These are phyloP conservation scores for Raja brachyura DNA, from an alignment of 2,113 vertebrate genomes.

Conservation along the genomic window DNA sequence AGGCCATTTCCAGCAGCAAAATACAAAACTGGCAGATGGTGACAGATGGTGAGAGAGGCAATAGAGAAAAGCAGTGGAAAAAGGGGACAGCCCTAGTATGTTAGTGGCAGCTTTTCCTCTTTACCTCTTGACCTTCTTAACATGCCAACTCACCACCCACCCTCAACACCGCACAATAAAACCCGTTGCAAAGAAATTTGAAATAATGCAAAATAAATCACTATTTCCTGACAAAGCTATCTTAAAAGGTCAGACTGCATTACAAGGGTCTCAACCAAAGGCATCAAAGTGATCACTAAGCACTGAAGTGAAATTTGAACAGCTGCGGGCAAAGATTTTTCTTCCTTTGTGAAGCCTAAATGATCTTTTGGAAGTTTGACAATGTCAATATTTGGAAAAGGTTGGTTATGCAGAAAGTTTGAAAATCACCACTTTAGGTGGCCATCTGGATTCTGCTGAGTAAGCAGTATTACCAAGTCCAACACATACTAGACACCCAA, in stretches of 20 bases:
- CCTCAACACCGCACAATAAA: background rate
- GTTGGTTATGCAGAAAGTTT: background rate
- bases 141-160: too few species aligned
- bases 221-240: background rate
- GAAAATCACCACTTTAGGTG: background rate
- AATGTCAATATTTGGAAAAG: background rate
- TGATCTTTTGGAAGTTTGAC: background rate
- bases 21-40: constrained; percentile 30
- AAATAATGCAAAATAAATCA: background rate
- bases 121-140: background rate
- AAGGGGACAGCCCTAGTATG: background rate
- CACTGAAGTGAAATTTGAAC: background rate
- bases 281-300: background rate
- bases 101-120: background rate
- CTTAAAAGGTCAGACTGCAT: background rate
- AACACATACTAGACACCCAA: background rate
- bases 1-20: constrained; percentile 35
- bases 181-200: background rate
- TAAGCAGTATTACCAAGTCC: background rate
- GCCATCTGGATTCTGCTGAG: constrained; percentile 9
- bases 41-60: constrained; percentile 32
- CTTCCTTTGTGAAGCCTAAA: background rate
- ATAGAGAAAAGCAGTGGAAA: background rate
- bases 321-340: background rate
- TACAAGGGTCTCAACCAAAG: background rate